Percentiles rank a stretch among this genome's conserved stretches.
Conservation (phyloP, 2,113 vertebrate species). For the Collichthys lucidus region DNA sequence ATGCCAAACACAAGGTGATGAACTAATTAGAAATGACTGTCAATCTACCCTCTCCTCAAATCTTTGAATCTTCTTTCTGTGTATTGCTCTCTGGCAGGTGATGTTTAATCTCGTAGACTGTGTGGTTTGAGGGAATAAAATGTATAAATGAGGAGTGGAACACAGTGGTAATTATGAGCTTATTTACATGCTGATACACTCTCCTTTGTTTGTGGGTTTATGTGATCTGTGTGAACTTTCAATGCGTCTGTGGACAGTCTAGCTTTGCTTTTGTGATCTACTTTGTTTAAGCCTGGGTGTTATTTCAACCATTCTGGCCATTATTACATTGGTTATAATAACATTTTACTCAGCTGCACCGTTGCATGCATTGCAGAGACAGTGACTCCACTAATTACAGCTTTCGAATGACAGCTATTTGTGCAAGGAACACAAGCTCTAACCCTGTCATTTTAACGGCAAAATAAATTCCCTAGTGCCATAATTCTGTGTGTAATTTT, state of each 20-base stretch:
- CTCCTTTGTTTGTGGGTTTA: background rate
- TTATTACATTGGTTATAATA: background rate
- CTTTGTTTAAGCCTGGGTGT: background rate
- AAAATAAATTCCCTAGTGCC: background rate
- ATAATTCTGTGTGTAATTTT: background rate
- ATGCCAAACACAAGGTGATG: constrained; percentile 52
- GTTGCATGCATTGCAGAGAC: background rate
- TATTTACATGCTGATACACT: background rate
- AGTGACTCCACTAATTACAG: background rate
- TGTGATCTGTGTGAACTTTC: background rate
- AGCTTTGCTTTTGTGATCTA: background rate
- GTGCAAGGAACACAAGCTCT: background rate
- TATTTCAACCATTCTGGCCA: constrained; percentile 9
- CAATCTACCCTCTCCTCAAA: constrained; percentile 2
- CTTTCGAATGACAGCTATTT: background rate
- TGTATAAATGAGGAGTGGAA: constrained; percentile 7
- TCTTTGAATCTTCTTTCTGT: constrained; percentile 28
- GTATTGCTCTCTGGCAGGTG: constrained; percentile 5
- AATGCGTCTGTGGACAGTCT: background rate
- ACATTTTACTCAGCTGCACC: constrained; percentile 24
- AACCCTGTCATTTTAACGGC: background rate
- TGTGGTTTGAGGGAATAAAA: background rate
- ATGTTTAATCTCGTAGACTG: background rate
- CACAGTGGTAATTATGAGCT: background rate
- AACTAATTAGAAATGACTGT: constrained; percentile 64